Evolutionary conservation across 2,113 vertebrate genomes (phyloP).

Genomic region (Mirza zaza): DNA sequence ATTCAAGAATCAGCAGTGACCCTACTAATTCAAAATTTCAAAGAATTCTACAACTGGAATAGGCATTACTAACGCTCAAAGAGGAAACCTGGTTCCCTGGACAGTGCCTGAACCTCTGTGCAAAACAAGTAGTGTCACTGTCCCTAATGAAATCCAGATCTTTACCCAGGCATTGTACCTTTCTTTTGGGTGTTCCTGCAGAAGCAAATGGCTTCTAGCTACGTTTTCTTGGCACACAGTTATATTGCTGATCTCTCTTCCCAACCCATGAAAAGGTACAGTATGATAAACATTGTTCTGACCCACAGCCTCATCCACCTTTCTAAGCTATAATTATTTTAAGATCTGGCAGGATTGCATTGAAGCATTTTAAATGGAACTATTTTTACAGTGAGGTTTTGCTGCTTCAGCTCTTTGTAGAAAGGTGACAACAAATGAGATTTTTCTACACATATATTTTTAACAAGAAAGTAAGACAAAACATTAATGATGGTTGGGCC

Average conservation of each 20-base stretch:
- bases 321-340: slow-evolving; percentile 49
- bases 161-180: background rate
- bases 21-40: slow-evolving; percentile 30
- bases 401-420: slow-evolving; percentile 52
- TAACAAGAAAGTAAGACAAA: slow-evolving; percentile 49
- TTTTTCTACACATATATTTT: slow-evolving; percentile 54
- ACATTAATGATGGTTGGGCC: background rate
- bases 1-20: slow-evolving; percentile 3
- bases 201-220: slow-evolving; percentile 1
- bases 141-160: background rate
- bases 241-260: background rate
- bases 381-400: slow-evolving; percentile 46
- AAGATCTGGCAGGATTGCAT: slow-evolving; percentile 20
- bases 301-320: background rate
- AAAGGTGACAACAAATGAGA: slow-evolving; percentile 55
- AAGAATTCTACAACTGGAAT: background rate
- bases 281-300: slow-evolving; percentile 6
- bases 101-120: background rate
- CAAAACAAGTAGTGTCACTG: background rate
- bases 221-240: background rate
- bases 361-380: slow-evolving; percentile 54
- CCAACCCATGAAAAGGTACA: background rate
- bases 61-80: background rate
- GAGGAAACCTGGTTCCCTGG: slow-evolving; percentile 2
- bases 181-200: background rate